These are phyloP conservation scores for Linyphia triangularis DNA, from an alignment of 2,888 invertebrate species.

Conservation along the genomic window DNA sequence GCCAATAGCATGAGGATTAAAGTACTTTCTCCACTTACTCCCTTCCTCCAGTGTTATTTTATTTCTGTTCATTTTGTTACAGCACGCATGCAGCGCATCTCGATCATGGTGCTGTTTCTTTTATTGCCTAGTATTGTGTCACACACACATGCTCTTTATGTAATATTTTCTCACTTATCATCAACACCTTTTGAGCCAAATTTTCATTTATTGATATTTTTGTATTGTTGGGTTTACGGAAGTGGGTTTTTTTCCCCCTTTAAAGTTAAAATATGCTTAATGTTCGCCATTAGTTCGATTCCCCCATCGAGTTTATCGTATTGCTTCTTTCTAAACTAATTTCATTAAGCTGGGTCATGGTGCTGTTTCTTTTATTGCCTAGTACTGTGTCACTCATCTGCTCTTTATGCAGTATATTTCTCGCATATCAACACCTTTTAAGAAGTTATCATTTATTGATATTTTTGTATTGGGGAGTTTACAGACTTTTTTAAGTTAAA, in stretches of 20 bases:
- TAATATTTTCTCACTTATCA: neutral
- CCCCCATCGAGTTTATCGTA: no score
- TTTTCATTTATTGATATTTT: neutral
- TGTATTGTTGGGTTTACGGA: no score
- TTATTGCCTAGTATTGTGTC: constrained; percentile 62
- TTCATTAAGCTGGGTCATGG: constrained; percentile 34
- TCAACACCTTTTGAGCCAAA: neutral
- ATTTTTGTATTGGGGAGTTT: neutral
- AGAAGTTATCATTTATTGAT: neutral
- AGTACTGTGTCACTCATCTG: constrained; percentile 57
- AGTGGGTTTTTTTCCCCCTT: no score
- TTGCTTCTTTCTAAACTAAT: no score
- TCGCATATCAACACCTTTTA: neutral
- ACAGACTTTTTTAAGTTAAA: no score
- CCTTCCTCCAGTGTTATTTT: constrained; percentile 55
- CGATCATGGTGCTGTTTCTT: constrained; percentile 57
- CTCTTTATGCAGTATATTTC: neutral
- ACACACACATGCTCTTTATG: constrained; percentile 36
- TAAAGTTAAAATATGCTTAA: no score
- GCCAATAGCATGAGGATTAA: constrained; percentile 70
- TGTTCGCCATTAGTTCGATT: no score
- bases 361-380: constrained; percentile 65
- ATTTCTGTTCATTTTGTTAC: constrained; percentile 62
- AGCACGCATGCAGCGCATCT: constrained; percentile 73
- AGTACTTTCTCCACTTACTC: constrained; percentile 39